Percentiles rank a stretch among this genome's conserved stretches.
phyloP scores from a whole-genome alignment of 2,113 vertebrate species.

The Archilochus colubris region DNA sequence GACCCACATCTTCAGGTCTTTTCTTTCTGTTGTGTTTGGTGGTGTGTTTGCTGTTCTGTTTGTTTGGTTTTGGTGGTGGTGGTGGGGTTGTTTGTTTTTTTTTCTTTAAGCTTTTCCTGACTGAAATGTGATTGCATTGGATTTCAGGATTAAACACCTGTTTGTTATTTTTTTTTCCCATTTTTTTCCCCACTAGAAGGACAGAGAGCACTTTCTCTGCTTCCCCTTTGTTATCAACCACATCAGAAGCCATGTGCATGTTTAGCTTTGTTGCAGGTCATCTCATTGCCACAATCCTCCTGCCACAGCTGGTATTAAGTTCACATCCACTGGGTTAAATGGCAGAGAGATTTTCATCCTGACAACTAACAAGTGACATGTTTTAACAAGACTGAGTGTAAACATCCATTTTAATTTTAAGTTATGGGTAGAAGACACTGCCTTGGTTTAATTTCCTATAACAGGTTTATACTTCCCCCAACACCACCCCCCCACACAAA shows the following conservation, averaged over 20 bases:
- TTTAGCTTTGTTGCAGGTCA: conserved; percentile 26
- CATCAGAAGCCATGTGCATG: conserved; percentile 14
- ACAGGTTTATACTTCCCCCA: neutral
- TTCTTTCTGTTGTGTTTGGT: neutral
- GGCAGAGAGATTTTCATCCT: conserved; percentile 47
- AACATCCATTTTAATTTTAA: neutral
- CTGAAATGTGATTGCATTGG: conserved; percentile 32
- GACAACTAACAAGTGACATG: neutral
- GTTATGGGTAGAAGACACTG: neutral
- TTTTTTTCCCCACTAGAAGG: neutral
- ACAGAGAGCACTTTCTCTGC: conserved; percentile 25
- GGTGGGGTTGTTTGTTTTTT: too few species aligned
- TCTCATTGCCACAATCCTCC: conserved; percentile 60
- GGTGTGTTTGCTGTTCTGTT: too few species aligned
- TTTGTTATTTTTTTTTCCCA: neutral
- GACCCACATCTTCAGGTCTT: neutral
- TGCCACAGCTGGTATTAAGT: conserved; percentile 6
- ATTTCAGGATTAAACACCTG: conserved; percentile 57
- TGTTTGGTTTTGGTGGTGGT: too few species aligned
- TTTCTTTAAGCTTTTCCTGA: neutral
- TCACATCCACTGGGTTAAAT: conserved; percentile 65
- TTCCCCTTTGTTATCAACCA: conserved; percentile 35
- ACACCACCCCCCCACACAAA: too few species aligned
- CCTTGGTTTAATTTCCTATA: neutral
- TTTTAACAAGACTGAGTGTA: neutral